phyloP scores from a whole-genome alignment of 2,113 vertebrate species.

The Microcebus ravelobensis region DNA sequence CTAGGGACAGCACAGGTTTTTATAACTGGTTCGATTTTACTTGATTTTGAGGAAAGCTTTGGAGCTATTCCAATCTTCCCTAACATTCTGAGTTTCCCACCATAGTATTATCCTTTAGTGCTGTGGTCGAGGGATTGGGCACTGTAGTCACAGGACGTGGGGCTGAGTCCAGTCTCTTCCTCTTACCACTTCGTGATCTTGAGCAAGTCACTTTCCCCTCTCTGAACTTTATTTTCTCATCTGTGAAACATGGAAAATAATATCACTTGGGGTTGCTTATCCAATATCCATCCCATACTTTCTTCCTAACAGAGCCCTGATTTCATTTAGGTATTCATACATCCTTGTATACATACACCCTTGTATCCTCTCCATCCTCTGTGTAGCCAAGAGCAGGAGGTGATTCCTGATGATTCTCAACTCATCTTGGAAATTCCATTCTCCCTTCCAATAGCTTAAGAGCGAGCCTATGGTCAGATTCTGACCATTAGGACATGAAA shows the following conservation, averaged over 20 bases:
- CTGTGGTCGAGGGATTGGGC: not conserved
- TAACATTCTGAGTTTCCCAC: not conserved
- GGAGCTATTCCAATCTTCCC: not conserved
- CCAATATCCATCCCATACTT: not conserved
- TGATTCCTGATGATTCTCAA: not conserved
- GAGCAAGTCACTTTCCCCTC: not conserved
- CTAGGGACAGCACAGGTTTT: not conserved
- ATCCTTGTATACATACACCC: not conserved
- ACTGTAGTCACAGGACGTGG: not conserved
- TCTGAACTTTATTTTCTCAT: conserved; percentile 13
- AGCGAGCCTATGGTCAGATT: not conserved
- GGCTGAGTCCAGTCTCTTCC: not conserved
- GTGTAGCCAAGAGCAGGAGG: not conserved
- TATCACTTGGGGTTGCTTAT: not conserved
- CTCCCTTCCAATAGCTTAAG: not conserved
- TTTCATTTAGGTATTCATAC: not conserved
- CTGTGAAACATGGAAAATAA: conserved; percentile 5
- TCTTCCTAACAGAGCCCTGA: not conserved
- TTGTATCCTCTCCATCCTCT: not conserved
- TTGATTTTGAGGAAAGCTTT: not conserved
- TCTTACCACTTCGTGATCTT: not conserved
- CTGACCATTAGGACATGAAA: not conserved
- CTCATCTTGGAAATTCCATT: conserved; percentile 13
- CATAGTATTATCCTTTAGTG: not conserved
- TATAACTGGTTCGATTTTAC: not conserved